Evolutionary conservation across 2,797 vertebrate genomes (phyloP), one percentile per base, ranked within the genome.

Genomic region (Malurus leucopterus): DNA sequence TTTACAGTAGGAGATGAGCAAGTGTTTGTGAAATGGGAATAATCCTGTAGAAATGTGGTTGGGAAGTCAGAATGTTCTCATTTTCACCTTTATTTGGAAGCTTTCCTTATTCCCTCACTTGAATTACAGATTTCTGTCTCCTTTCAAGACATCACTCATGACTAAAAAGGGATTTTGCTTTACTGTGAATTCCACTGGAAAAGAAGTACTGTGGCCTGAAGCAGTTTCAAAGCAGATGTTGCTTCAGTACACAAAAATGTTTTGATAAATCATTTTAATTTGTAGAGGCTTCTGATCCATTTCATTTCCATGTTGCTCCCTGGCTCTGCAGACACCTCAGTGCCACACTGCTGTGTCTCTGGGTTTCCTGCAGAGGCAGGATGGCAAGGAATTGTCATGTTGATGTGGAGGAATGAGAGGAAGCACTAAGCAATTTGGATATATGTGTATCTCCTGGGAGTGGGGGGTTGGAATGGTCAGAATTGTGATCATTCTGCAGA

Each of bases 161-260:
- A 86, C 72, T 62, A n/a, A 57, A 81, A 82, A 57, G 5, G 12
- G 27, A 29, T 57, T 91, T 93, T 82, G 23, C 40, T 86, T 76
- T 87, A 49, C 38, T 3, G 2, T 70, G 34, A 71, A 54, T 57
- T 87, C 53, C 38, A 5, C 11, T 57, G 40, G 40, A 77, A 77
- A 47, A 3, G 0, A 73, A 72, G 16, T 49, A 54, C n/a, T n/a
- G 4, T 62, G 59, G 57, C 43, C 32, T 80, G 54, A n/a, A 68
- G 43, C 40, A 32, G 11, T 74, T 85, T 64, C 20, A 46, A 82
- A 82, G 50, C 21, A 71, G 13, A 32, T 67, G 18, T 47, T 85
- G 19, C 43, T 91, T 22, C n/a, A 41, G 26, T 89, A 30, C 49
- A 40, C 8, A n/a, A 14, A 69, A 70, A 7, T 32, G 13, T 82